phyloP scores from a whole-genome alignment of 1,140 invertebrate species.

The Bombus haemorrhoidalis region DNA sequence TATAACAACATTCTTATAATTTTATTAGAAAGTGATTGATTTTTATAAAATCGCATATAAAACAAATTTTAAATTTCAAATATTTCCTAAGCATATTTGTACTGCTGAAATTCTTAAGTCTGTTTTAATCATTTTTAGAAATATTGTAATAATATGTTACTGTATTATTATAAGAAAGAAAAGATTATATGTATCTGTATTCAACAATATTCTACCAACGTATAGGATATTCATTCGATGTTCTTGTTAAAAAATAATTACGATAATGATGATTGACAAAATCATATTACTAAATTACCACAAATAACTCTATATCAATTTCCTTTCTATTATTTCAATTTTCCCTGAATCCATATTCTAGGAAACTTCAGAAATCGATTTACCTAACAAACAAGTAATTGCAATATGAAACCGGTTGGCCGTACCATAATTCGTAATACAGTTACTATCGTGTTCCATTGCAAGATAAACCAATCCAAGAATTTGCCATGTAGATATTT shows the following conservation, averaged over 20 bases:
- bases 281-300: background rate
- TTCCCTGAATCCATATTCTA: background rate
- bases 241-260: background rate
- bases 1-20: too few relatives aligned
- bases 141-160: too few relatives aligned
- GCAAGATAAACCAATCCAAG: background rate
- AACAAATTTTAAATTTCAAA: too few relatives aligned
- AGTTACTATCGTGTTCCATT: background rate
- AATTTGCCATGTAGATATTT: slow-evolving; percentile 12
- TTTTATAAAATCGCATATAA: too few relatives aligned
- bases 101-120: too few relatives aligned
- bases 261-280: background rate
- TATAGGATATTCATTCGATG: background rate
- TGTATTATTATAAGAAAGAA: too few relatives aligned
- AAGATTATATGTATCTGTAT: background rate
- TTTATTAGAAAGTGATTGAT: too few relatives aligned
- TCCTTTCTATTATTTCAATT: background rate
- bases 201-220: background rate
- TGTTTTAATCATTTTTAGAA: too few relatives aligned
- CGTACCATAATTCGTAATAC: background rate
- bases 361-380: background rate
- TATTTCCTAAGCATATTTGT: too few relatives aligned
- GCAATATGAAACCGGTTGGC: background rate
- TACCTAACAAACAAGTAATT: background rate
- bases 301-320: background rate